A percentile compares a stretch with the other conserved stretches of the same genome.
phyloP scores from a whole-genome alignment of 2,113 vertebrate genomes.

The Neodon shergylaensis region DNA sequence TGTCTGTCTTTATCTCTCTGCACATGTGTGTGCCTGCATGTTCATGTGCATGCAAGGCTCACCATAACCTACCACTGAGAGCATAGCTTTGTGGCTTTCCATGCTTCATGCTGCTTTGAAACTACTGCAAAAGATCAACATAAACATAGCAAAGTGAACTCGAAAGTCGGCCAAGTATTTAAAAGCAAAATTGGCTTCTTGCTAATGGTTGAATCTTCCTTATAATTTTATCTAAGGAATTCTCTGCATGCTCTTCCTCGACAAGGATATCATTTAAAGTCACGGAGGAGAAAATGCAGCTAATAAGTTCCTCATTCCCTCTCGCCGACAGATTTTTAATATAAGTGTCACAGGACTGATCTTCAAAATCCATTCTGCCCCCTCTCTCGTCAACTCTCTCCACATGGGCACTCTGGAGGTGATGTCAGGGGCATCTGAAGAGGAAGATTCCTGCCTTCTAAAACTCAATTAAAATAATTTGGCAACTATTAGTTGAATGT shows the following conservation, averaged over 20 bases:
- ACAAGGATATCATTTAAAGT: slow-evolving; percentile 64
- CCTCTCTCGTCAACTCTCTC: neutral
- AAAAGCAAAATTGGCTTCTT: slow-evolving; percentile 61
- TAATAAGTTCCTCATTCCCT: slow-evolving; percentile 34
- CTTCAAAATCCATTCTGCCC: neutral
- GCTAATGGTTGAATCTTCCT: slow-evolving; percentile 40
- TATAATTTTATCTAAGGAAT: slow-evolving; percentile 53
- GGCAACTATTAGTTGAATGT: neutral
- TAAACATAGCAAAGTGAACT: neutral
- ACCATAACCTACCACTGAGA: rapidly evolving
- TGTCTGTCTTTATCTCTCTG: neutral
- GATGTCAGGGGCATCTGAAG: neutral
- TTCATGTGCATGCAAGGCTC: rapidly evolving
- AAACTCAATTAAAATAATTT: neutral
- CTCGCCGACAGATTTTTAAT: slow-evolving; percentile 61
- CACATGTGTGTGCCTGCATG: rapidly evolving
- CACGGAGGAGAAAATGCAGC: slow-evolving; percentile 49
- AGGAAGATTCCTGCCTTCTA: neutral
- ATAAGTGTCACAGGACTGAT: slow-evolving; percentile 48
- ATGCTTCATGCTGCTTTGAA: neutral
- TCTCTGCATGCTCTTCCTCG: slow-evolving; percentile 30
- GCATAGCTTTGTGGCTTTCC: neutral
- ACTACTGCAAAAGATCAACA: neutral
- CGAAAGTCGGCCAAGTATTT: slow-evolving; percentile 43
- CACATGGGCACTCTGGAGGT: neutral